Evolutionary conservation across 2,113 vertebrate genomes (phyloP).

Genomic region (Leptodactylus fuscus): DNA sequence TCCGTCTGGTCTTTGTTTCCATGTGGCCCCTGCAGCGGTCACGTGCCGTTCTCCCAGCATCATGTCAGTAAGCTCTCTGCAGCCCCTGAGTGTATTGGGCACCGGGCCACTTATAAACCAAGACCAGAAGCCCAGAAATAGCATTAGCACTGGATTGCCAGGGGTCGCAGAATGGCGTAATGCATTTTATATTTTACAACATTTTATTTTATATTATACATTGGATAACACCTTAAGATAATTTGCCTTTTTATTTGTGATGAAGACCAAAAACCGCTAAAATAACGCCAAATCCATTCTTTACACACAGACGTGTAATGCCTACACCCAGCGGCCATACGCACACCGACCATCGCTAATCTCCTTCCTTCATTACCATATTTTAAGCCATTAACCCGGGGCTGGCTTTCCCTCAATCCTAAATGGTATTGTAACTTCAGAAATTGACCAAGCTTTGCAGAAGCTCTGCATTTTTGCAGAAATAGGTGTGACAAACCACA

Average conservation of each 20-base stretch:
- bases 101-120: too few species aligned
- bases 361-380: background rate
- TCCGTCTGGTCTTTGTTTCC: too few species aligned
- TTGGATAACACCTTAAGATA: too few species aligned
- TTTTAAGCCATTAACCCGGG: background rate
- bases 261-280: background rate
- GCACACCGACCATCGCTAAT: background rate
- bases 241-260: background rate
- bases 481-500: conserved; percentile 63
- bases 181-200: too few species aligned
- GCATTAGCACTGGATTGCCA: too few species aligned
- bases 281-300: background rate
- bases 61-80: too few species aligned
- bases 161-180: too few species aligned
- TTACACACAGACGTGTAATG: background rate
- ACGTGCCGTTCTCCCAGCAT: too few species aligned
- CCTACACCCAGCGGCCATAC: background rate
- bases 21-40: too few species aligned
- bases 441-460: conserved; percentile 9
- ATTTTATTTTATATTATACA: too few species aligned
- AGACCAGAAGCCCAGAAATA: too few species aligned
- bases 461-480: conserved; percentile 31
- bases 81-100: too few species aligned
- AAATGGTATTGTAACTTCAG: conserved; percentile 24
- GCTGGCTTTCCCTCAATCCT: background rate